Base-by-base conservation (phyloP, 1,140 invertebrate species). In the Frieseomelitta varia region DNA sequence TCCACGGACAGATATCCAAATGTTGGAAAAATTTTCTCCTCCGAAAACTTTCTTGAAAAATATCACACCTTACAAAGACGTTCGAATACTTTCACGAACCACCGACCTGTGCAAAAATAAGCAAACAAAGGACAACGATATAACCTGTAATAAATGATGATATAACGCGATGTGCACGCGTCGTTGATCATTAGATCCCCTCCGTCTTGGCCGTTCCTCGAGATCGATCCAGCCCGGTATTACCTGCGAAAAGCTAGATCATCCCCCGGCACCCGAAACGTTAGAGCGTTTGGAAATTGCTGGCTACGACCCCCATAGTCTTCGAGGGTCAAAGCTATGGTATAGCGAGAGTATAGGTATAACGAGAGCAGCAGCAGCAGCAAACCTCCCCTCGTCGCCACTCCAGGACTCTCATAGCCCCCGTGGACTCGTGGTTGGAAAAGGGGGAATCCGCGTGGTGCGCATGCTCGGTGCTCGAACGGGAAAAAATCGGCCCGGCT, bases 401-500 rank as follows among this genome's bases (percentile, higher is more conserved):
- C 73, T 75, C 65, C 73, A 58, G 68, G 39, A 55, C 76, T 55
- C 85, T 51, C 63, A 67, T 81, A 27, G 58, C 77, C 68, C 39
- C 55, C 56, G 73, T 75, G 73, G 73, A 61, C 73, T 76, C 73
- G 65, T 53, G 56, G 72, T 85, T 71, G 78, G 65, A 77, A 85
- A 63, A 80, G 84, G 86, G 89, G 86, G 81, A 56, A 67, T 55
- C 10, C 51, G 76, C 81, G 27, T 78, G 69, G 81, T 15, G 85
- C 69, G 94, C 94, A 91, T 85, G 92, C 92, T 92, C 93, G 61
- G 85, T 82, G 90, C 84, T 91, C 91, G 91, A 91, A 92, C 84
- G 89, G 90, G 89, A 94, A 94, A 94, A 94, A 94, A 94, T 94
- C 93, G 93, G 93, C 91, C 90, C 90, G 91, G 90, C 91, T 91